Base-by-base conservation (phyloP, 1,140 invertebrate species). In the Brachionus paranguensis region DNA sequence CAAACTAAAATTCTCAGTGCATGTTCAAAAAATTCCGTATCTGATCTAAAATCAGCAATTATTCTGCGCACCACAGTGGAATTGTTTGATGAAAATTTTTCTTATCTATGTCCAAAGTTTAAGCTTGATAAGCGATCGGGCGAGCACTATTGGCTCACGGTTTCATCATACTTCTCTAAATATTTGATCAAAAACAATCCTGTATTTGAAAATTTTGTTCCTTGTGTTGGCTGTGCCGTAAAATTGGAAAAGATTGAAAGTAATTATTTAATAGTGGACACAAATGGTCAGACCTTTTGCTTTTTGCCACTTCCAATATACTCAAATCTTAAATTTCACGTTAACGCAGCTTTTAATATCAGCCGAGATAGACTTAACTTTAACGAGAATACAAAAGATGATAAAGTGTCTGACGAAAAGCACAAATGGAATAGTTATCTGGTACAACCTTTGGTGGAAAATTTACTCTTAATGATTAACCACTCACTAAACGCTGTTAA, bases 261-360 rank as follows among this genome's bases (percentile, higher is more conserved):
- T 11, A 10, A 55, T 7, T 85, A 85, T 45, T 68, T 84, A 45
- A 20, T 76, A 17, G 43, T 20, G 45, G 84, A 7, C 27, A 12
- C n/a, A 33, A 53, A 10, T 43, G 88, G 88, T 3, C 87, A 87
- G 45, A 72, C 88, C 2, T 89, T 88, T 84, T 88, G 87, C 78
- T 87, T 88, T 55, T 70, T 89, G 14, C 88, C 88, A 14, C 84
- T 88, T 2, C 87, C 88, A 24, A 76, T 87, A 8, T 60, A 85
- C 29, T 87, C 87, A 11, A 85, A 86, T 14, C 70, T 89, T 11
- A 88, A 88, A 24, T 85, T 88, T 24, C 86, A 88, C 65, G 85
- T 88, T n/a, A 88, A 89, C 86, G 88, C 87, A 1, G 86, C 88
- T 81, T 89, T 89, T 86, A 87, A 87, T 37, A 72, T 89, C 10